These are phyloP conservation scores for Zaprionus davidi DNA, from an alignment of 1,140 invertebrate species.

Conservation along the genomic window DNA sequence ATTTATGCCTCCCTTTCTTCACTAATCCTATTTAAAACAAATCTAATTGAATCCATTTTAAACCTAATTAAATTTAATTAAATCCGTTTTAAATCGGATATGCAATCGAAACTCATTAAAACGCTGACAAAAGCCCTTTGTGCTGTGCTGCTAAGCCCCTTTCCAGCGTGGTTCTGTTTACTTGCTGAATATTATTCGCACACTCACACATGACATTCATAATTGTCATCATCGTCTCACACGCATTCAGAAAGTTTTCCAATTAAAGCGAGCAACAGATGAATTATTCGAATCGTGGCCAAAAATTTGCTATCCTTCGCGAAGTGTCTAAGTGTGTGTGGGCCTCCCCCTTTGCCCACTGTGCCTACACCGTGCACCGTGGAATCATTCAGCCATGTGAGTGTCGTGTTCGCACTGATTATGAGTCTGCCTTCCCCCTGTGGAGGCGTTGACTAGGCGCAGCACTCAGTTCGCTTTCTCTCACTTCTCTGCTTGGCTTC, in stretches of 20 bases:
- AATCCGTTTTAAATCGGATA: background rate
- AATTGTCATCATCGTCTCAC: background rate
- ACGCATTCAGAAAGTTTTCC: conserved; percentile 58
- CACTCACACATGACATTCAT: background rate
- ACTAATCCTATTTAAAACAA: background rate
- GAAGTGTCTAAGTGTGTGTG: background rate
- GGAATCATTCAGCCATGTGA: conserved; percentile 36
- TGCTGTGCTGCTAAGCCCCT: background rate
- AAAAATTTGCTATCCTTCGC: conserved; percentile 17
- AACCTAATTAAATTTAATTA: background rate
- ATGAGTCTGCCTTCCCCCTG: background rate
- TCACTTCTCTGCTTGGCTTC: too few relatives aligned
- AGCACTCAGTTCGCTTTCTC: background rate
- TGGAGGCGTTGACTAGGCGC: conserved; percentile 16
- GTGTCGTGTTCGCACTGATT: conserved; percentile 37
- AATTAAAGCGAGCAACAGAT: conserved; percentile 64
- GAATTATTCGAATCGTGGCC: conserved; percentile 41
- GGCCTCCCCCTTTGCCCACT: background rate
- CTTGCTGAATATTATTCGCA: background rate
- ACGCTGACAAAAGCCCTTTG: conserved; percentile 4
- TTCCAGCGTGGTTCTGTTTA: background rate
- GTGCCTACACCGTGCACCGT: background rate
- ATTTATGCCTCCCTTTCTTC: background rate
- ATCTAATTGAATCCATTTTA: background rate
- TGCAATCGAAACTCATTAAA: conserved; percentile 1